Evolutionary conservation across 2,113 vertebrate species (phyloP).

Genomic region (Varanus salvator): DNA sequence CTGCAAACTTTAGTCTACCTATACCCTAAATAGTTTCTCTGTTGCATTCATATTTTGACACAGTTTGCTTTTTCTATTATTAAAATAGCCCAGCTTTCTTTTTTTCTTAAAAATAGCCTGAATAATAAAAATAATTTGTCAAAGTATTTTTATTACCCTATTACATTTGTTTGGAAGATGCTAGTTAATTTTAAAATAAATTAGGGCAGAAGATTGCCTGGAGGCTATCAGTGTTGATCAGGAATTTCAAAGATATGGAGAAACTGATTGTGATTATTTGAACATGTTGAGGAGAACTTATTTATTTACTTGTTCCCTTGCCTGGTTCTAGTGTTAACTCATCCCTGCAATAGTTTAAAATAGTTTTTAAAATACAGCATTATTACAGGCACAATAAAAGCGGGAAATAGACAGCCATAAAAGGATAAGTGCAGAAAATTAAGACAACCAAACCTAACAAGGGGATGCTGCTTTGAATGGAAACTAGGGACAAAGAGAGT

Average conservation of each 20-base stretch:
- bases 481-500: neutral
- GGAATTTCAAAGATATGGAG: neutral
- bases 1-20: neutral
- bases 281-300: neutral
- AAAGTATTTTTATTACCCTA: neutral
- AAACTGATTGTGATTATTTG: conserved; percentile 7
- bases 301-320: neutral
- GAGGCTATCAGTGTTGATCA: neutral
- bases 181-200: neutral
- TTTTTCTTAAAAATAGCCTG: too few relatives aligned
- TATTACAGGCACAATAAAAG: neutral
- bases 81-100: neutral
- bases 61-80: neutral
- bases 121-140: neutral
- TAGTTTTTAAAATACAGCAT: neutral
- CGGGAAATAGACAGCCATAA: neutral
- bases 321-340: neutral
- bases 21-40: neutral
- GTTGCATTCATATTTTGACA: neutral
- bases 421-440: neutral
- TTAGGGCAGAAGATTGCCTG: neutral
- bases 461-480: neutral
- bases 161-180: neutral
- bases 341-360: neutral
- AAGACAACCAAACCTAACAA: too few relatives aligned